Evolutionary conservation across 2,888 invertebrate genomes (phyloP), one percentile per base, ranked within the genome.

Genomic region (Darwinula stevensoni): DNA sequence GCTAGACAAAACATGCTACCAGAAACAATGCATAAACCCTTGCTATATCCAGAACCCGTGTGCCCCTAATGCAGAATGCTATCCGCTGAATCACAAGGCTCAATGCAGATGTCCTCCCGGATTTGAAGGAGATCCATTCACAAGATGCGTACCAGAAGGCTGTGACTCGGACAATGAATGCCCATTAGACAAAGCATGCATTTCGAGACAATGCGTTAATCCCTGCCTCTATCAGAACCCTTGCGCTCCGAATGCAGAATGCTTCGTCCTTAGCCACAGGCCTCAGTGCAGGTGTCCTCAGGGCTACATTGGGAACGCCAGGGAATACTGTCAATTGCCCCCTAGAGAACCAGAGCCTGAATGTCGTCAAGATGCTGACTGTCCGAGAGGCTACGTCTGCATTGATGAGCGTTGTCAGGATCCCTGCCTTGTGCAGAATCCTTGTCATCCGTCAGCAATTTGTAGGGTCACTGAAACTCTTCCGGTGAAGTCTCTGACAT

Each of bases 301-400:
- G 43, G 78, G 76, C 17, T 74, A 61, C 45, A 73, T 75, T 45
- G 84, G 84, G 29, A 72, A 82, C 52, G 78, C 84, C 3, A 71
- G 22, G 22, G 22, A 22, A n/a, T 22, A 22, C 22, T 22, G 22
- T 22, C 9, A 22, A 22, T 6, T 22, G 6, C 22, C 22, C 6
- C 6, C 6, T 9, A 6, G 9, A 6, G 22, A 22, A 22, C 22
- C 22, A 22, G 9, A 22, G n/a, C 22, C 22, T 6, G 22, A 22
- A n/a, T 22, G 22, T n/a, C 22, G 6, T n/a, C 6, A 22, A 22
- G 22, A 14, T 30, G 17, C 35, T 38, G 37, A 37, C 22, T 37
- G 37, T 16, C 17, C 30, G 15, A 18, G 30, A 14, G 31, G 34
- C 16, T 37, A 37, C 31, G 43, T 41, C 9, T 43, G 43, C 33